Base-by-base conservation (phyloP, 1,140 invertebrate genomes). In the Homalodisca vitripennis region DNA sequence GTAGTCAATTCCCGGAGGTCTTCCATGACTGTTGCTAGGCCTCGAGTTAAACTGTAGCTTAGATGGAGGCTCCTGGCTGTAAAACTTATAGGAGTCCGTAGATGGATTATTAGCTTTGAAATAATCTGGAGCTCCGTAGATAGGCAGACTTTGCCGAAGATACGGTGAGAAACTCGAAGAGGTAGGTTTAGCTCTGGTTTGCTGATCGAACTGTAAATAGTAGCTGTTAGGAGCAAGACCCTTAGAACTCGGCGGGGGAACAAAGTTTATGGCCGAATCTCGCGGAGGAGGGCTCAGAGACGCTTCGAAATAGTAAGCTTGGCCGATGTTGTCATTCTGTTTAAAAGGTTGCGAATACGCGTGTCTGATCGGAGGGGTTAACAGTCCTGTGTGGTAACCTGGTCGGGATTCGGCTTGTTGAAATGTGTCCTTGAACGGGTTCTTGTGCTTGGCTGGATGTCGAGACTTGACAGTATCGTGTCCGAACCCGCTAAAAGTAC, bases 401-500 rank as follows among this genome's bases (percentile, higher is more conserved):
- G 66, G 66, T 26, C 66, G 22, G 46, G 66, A 34, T 31, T 68
- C 66, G 12, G 66, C 46, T 32, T 34, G 48, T 0, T 68, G 66
- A n/a, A 55, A 60, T 34, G 34, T 67, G 22, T 57, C 48, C 30
- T 26, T 53, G 22, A 24, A 30, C 24, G 31, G 46, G 26, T 69
- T 69, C 26, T 69, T 69, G 27, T 63, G 60, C 3, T 51, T 62
- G 0, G 68, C 71, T 2, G 73, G 74, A 20, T 74, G 76, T 14
- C 81, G 75, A 0, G 78, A 76, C 60, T 82, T 81, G 0, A 79
- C 65, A 0, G 79, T 76, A 0, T 78, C 77, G 51, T 82, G 80
- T 0, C 80, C 78, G 27, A 82, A 81, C 0, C 79, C 74, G 22
- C 77, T 79, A 51, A 83, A 82, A 26, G 80, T 82, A 2, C 81